Evolutionary conservation across 2,797 vertebrate genomes (phyloP), one percentile per base, ranked within the genome.

Genomic region (Peromyscus aztecus): DNA sequence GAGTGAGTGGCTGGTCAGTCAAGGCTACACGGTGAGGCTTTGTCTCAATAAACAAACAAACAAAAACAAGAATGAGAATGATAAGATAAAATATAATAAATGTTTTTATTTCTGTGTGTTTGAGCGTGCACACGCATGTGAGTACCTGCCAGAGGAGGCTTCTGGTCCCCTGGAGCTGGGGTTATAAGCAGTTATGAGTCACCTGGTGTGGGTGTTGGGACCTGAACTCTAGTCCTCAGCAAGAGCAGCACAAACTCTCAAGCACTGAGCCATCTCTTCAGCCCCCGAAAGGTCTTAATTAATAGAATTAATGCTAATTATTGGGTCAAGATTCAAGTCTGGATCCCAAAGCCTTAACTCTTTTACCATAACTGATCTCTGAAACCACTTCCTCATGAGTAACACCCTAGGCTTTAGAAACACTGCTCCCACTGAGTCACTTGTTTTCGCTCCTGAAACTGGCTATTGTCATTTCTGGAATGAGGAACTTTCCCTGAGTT

Each of bases 301-400:
- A 46, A 81, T 27, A 82, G 43, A 80, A 81, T 19, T 63, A 67
- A 80, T 73, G 69, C 34, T 86, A 86, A 65, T 6, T 46, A 52
- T 78, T 13, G 86, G 77, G 37, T 73, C 40, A 76, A 94, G 84
- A 85, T 37, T 81, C 29, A 75, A 37, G 95, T 40, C 40, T 10
- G 29, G 61, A 69, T 43, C 21, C 67, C n/a, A 76, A 27, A 37
- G 49, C 93, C 94, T 95, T 94, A 83, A 78, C 73, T 89, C 84
- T 59, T 92, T 84, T 80, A 67, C 67, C 40, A 7, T 46, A 77
- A 49, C 46, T n/a, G 7, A 91, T 94, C 89, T 55, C 89, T 57
- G 78, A 91, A 97, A 69, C 59, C 61, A 94, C 95, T 96, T 97
- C 94, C 92, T 97, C 17, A 3, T 91, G 96, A 98, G 83, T 67